Evolutionary conservation across 2,888 invertebrate genomes (phyloP).

Genomic region (Athetis lepigone): DNA sequence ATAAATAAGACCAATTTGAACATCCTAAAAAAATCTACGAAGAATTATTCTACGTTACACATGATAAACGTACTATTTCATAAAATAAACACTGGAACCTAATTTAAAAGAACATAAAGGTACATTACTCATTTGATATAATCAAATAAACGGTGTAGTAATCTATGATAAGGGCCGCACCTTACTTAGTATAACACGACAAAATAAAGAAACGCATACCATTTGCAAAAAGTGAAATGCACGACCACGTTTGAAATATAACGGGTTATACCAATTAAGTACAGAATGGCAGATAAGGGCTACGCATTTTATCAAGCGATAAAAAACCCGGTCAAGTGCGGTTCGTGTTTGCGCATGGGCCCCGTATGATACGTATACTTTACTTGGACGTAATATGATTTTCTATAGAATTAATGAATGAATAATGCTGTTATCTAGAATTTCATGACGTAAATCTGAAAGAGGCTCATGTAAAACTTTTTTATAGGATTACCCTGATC

Average conservation of each 20-base stretch:
- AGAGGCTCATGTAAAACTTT: not conserved
- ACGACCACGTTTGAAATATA: slow-evolving; percentile 57
- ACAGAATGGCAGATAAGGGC: slow-evolving; percentile 83
- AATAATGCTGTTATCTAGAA: slow-evolving; percentile 7
- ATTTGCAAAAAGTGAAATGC: slow-evolving; percentile 32
- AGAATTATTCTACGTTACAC: not conserved
- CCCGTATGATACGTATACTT: slow-evolving; percentile 37
- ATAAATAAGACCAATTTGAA: not conserved
- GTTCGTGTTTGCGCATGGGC: slow-evolving; percentile 55
- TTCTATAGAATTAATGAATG: slow-evolving; percentile 21
- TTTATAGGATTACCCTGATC: not conserved
- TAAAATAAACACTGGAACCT: slow-evolving; percentile 17
- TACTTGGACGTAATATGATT: not conserved
- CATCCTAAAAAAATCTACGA: slow-evolving; percentile 6
- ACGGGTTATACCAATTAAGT: slow-evolving; percentile 79
- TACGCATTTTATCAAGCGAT: slow-evolving; percentile 77
- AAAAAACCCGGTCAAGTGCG: slow-evolving; percentile 73
- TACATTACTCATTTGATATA: slow-evolving; percentile 53
- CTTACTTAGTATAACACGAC: slow-evolving; percentile 67
- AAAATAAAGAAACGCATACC: slow-evolving; percentile 63
- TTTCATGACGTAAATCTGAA: slow-evolving; percentile 4
- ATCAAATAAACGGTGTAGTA: slow-evolving; percentile 58
- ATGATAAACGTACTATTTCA: slow-evolving; percentile 1
- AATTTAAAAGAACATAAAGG: slow-evolving; percentile 37
- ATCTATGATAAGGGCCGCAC: slow-evolving; percentile 81